Base-by-base conservation (phyloP, 2,888 invertebrate genomes). In the Buathra laborator region DNA sequence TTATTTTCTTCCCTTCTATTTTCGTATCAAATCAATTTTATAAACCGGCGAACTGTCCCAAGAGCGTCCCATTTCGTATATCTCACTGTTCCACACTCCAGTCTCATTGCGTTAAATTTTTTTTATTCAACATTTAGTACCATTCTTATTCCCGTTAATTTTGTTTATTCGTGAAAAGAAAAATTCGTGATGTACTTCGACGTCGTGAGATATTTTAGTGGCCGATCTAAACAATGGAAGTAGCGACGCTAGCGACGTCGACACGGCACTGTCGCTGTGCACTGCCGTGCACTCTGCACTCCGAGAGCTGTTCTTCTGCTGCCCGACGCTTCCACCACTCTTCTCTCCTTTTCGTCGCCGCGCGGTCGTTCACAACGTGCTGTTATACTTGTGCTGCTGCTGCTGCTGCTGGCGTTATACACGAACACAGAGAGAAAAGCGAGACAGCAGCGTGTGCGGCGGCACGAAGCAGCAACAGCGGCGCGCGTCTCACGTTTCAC, bases 401-500 rank as follows among this genome's bases (percentile, higher is more conserved):
- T 48, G 48, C 14, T 48, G 48, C 51, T n/a, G 53, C 16, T 53
- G 53, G 53, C 53, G 53, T 53, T 16, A 9, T 16, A 9, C 19
- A 1, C 16, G 53, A n/a, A n/a, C 53, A 16, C 37, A 29, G 14
- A 48, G 48, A 37, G 10, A 16, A 12, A 12, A 16, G 12, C 4
- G 24, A 37, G 59, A 12, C 0, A 9, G 44, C 86, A 89, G 89
- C 89, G 83, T 74, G 83, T 87, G 86, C 90, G 84, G 86, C 87
- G 79, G 53, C 70, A 56, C 72, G 44, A 70, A 68, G 83, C 70
- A 77, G 76, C 84, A 66, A 64, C 66, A 72, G 79, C 67, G 29
- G 67, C 81, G 85, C 72, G 70, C 83, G 86, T 89, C 90, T 91
- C 90, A 86, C 89, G 87, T 88, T 90, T 89, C 88, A 89, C 90